Percentiles rank a stretch among this genome's conserved stretches.
Conservation (phyloP, 2,797 vertebrate genomes). For the Enteromius treurensis region DNA sequence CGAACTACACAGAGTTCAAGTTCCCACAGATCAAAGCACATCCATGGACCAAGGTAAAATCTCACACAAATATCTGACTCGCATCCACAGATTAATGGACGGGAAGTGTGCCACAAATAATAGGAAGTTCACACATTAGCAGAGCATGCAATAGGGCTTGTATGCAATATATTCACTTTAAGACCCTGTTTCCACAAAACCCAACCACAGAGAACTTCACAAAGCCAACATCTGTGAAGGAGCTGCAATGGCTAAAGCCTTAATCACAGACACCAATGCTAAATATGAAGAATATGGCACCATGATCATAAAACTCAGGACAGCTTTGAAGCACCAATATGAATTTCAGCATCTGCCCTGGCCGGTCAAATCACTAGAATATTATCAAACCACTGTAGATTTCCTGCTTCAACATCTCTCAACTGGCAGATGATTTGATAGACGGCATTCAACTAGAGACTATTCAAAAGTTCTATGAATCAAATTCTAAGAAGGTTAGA, state of each 20-base stretch:
- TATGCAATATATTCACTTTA: not conserved
- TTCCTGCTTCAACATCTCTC: not conserved
- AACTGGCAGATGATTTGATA: not conserved
- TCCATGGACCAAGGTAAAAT: constrained; percentile 65
- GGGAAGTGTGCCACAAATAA: not conserved
- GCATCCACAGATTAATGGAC: not conserved
- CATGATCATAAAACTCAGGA: not conserved
- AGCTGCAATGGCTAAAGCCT: not conserved
- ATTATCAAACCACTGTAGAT: not conserved
- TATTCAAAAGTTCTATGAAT: not conserved
- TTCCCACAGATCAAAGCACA: constrained; percentile 84
- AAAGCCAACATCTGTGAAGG: not conserved
- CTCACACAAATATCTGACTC: not conserved
- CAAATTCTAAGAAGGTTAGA: not conserved
- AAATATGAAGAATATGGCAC: not conserved
- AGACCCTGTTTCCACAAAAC: not conserved
- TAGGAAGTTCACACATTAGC: not conserved
- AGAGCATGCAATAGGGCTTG: too few species aligned
- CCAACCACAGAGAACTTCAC: not conserved
- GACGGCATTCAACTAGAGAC: not conserved
- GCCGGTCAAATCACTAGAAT: not conserved
- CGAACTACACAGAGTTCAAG: constrained; percentile 92
- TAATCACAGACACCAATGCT: not conserved
- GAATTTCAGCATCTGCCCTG: not conserved
- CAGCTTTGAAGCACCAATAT: not conserved